These are phyloP conservation scores for Lasioglossum villosulum DNA, from an alignment of 2,888 invertebrate species.

Conservation along the genomic window DNA sequence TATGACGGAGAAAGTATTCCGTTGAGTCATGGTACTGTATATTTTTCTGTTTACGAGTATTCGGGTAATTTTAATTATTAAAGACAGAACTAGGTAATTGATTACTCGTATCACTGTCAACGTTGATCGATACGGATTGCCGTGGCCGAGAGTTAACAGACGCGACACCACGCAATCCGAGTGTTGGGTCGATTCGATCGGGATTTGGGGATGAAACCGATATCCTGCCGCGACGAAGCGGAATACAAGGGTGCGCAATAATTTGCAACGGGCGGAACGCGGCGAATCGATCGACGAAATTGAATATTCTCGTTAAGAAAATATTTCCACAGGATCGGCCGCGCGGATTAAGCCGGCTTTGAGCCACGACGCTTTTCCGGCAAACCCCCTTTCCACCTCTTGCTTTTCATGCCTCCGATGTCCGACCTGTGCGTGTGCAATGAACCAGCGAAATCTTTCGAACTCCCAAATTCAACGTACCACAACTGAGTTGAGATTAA, in stretches of 20 bases:
- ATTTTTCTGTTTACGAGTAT: too few relatives aligned
- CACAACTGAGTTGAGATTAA: too few relatives aligned
- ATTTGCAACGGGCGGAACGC: conserved; percentile 46
- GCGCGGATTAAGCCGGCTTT: conserved; percentile 65
- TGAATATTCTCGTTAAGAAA: conserved; percentile 76
- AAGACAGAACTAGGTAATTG: not conserved
- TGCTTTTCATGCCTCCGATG: conserved; percentile 10
- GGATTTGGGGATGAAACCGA: conserved; percentile 43
- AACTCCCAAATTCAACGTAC: not conserved
- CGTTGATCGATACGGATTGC: conserved; percentile 5
- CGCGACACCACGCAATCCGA: not conserved
- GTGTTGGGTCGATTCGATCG: not conserved
- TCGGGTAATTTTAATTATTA: not conserved
- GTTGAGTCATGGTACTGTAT: too few relatives aligned
- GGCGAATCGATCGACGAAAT: conserved; percentile 72
- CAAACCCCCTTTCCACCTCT: conserved; percentile 3
- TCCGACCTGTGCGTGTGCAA: conserved; percentile 2
- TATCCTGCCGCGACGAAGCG: conserved; percentile 26
- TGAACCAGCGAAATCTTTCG: conserved; percentile 20
- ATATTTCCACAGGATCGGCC: conserved; percentile 66
- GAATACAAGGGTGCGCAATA: conserved; percentile 46
- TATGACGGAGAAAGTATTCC: not conserved
- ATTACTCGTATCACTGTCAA: not conserved
- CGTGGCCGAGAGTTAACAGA: conserved; percentile 18
- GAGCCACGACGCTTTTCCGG: conserved; percentile 55